Conservation (phyloP, 1,140 invertebrate genomes). For the Brachionus sp. region DNA sequence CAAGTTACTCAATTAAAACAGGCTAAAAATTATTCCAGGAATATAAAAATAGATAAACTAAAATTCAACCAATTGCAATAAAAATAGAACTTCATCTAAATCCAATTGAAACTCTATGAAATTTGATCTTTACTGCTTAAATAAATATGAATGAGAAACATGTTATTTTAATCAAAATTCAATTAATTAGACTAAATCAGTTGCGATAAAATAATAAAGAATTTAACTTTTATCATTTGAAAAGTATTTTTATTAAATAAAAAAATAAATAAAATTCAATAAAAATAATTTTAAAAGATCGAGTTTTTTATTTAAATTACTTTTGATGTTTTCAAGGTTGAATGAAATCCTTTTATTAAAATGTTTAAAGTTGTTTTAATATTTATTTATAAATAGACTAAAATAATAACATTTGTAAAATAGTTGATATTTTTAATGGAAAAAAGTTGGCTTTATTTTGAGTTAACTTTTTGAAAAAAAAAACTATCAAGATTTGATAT, state of each 20-base stretch:
- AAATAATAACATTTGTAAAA: not conserved
- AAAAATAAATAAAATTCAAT: not conserved
- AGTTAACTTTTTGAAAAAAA: too few relatives aligned
- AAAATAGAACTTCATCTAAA: not conserved
- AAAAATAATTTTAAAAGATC: not conserved
- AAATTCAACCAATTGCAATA: not conserved
- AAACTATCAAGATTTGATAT: too few relatives aligned
- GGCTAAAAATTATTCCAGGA: not conserved
- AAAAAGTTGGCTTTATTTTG: too few relatives aligned
- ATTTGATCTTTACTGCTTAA: not conserved
- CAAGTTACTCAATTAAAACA: not conserved
- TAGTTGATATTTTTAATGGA: not conserved
- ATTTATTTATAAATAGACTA: not conserved
- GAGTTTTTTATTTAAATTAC: not conserved
- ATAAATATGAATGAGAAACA: not conserved
- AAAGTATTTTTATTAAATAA: not conserved
- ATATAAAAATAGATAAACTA: not conserved
- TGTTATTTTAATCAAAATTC: not conserved
- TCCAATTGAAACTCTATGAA: not conserved
- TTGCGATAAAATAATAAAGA: not conserved
- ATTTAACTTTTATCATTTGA: not conserved
- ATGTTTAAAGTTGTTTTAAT: not conserved
- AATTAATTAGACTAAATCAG: not conserved
- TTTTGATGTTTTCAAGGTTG: slow-evolving; percentile 12
- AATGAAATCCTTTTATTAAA: not conserved